Evolutionary conservation across 2,797 vertebrate genomes (phyloP), one percentile per base, ranked within the genome.

Genomic region (Darevskia mixta): DNA sequence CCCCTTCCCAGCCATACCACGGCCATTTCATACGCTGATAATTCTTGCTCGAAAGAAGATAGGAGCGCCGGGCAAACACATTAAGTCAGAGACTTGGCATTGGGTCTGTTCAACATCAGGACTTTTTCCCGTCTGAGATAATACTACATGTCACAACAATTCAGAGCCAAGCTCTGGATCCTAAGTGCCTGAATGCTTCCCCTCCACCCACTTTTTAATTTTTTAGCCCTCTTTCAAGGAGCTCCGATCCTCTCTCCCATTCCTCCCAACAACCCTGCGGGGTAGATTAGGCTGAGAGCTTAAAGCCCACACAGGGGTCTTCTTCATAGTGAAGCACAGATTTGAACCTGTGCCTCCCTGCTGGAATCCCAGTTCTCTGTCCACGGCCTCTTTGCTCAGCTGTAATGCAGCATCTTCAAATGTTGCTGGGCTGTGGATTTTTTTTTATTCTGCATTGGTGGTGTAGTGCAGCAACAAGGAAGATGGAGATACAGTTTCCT

Each of bases 101-200:
- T 49, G 90, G 61, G 82, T 94, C 96, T 96, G 96, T 90, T 96
- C 95, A 94, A 58, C 87, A 78, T 96, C 95, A 96, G 82, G 88
- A 66, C 87, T 95, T 93, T 35, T 55, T 92, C 91, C 89, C 91
- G 86, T 94, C 91, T 90, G 90, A 94, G 92, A 67, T 85, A 77
- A 7, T 93, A 85, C 91, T 95, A 8, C 76, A 38, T 95, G 91
- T 90, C 78, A 94, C 77, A 88, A 88, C 87, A 89, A 91, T 91
- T 96, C 84, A 92, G 82, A 88, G 83, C 77, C 67, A 89, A 76
- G 90, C 84, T 90, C 91, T 94, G 92, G 90, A 75, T 93, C 80
- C 94, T 90, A 55, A 81, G 83, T 88, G 49, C 35, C 55, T 79
- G 23, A 9, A 2, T 77, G 9, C 4, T 8, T 35, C 35, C 11